Conservation (phyloP, 2,888 invertebrate species). For the Callyntrura sp. region DNA sequence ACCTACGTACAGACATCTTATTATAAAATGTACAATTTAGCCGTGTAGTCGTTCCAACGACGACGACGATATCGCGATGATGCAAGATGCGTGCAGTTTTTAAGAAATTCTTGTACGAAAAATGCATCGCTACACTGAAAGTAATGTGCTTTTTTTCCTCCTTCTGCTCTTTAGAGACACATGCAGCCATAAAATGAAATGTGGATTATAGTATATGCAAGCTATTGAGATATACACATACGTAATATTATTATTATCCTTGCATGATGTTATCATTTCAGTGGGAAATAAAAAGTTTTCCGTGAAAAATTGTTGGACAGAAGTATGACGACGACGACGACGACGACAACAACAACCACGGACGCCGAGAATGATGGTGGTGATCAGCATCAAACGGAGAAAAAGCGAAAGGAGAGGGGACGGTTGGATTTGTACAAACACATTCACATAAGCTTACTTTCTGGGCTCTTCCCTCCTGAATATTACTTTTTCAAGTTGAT, state of each 20-base stretch:
- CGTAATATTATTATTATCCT: constrained; percentile 32
- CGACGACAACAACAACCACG: constrained; percentile 30
- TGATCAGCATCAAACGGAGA: not conserved
- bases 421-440: constrained; percentile 31
- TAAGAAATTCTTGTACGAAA: constrained; percentile 8
- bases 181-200: not conserved
- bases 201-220: not conserved
- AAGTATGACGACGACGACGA: constrained; percentile 29
- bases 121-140: constrained; percentile 41
- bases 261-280: constrained; percentile 50
- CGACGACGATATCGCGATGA: not conserved
- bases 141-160: constrained; percentile 27
- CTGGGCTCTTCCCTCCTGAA: constrained; percentile 48
- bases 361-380: not conserved
- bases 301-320: constrained; percentile 46
- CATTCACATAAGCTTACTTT: too few species aligned
- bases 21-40: not conserved
- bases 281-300: constrained; percentile 34
- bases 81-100: constrained; percentile 50
- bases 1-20: not conserved
- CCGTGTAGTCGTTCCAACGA: not conserved
- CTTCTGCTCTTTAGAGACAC: constrained; percentile 6
- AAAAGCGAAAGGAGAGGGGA: constrained; percentile 51
- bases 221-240: not conserved
- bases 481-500: constrained; percentile 62